Percentiles rank a stretch among this genome's conserved stretches.
phyloP scores from a whole-genome alignment of 1,140 invertebrate species.

The Xylocopa sonorina region DNA sequence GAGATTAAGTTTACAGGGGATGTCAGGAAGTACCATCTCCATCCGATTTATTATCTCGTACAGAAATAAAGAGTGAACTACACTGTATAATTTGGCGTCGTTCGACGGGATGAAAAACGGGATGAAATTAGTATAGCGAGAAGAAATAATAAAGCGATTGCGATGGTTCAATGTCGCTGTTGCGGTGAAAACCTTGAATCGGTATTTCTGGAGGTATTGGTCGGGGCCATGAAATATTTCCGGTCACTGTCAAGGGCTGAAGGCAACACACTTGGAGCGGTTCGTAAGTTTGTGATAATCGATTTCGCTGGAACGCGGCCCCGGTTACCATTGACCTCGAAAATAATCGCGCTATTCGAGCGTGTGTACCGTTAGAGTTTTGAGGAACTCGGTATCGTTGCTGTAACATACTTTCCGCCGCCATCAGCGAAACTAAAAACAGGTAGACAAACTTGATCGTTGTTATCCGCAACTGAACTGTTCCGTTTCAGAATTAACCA shows the following conservation, averaged over 20 bases:
- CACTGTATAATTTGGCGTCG: too few species aligned
- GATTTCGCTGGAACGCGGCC: neutral
- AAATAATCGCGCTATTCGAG: neutral
- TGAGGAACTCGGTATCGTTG: neutral
- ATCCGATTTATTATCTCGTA: too few species aligned
- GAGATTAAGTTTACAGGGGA: too few species aligned
- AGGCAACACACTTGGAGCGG: neutral
- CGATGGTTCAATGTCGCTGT: neutral
- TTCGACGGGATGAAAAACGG: neutral
- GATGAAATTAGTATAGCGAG: neutral
- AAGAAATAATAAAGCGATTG: neutral
- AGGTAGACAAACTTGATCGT: too few species aligned
- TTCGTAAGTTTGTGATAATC: neutral
- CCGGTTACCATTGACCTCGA: conserved; percentile 3
- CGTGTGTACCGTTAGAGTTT: neutral
- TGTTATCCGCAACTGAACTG: too few species aligned
- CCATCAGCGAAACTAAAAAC: too few species aligned
- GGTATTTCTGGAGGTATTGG: conserved; percentile 3
- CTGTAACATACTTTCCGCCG: neutral
- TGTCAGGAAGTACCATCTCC: too few species aligned
- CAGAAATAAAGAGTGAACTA: too few species aligned
- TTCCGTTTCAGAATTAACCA: neutral
- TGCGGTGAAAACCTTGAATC: neutral
- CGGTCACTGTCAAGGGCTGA: conserved; percentile 12
- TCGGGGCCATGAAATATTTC: conserved; percentile 6